A percentile compares a stretch with the other conserved stretches of the same genome.
Evolutionary conservation across 2,113 vertebrate genomes (phyloP).

Genomic region (Naja naja): DNA sequence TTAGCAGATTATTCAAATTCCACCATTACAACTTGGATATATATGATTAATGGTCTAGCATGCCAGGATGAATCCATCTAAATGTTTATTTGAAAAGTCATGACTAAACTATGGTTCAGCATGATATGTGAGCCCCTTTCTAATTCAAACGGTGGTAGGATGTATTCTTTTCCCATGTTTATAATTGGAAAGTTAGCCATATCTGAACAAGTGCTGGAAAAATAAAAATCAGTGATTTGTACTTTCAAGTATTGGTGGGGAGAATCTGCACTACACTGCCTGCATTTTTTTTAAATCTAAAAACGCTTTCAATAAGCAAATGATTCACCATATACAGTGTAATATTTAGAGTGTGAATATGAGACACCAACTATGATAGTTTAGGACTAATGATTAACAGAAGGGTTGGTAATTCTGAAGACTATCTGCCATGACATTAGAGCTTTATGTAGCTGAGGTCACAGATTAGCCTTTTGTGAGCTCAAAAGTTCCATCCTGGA

Average conservation of each 20-base stretch:
- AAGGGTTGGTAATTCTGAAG: background rate
- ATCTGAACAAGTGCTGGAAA: background rate
- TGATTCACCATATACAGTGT: too few species aligned
- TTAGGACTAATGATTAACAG: background rate
- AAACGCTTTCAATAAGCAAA: too few species aligned
- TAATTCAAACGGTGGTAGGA: background rate
- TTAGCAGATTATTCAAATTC: background rate
- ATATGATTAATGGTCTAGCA: background rate
- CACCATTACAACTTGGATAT: background rate
- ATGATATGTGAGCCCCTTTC: background rate
- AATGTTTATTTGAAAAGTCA: background rate
- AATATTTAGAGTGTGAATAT: too few species aligned
- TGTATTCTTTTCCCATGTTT: background rate
- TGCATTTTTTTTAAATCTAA: background rate
- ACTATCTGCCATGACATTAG: background rate
- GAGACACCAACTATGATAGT: background rate
- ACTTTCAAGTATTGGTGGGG: background rate
- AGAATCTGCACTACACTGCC: background rate
- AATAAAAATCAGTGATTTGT: background rate
- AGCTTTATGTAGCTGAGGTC: constrained; percentile 3
- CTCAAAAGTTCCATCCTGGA: background rate
- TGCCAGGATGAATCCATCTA: background rate
- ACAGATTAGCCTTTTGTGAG: constrained; percentile 11
- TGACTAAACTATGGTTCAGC: background rate
- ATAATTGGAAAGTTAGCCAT: background rate